A percentile compares a stretch with the other conserved stretches of the same genome.
Conservation (phyloP, 2,797 vertebrate species). For the Garrulus glandarius region DNA sequence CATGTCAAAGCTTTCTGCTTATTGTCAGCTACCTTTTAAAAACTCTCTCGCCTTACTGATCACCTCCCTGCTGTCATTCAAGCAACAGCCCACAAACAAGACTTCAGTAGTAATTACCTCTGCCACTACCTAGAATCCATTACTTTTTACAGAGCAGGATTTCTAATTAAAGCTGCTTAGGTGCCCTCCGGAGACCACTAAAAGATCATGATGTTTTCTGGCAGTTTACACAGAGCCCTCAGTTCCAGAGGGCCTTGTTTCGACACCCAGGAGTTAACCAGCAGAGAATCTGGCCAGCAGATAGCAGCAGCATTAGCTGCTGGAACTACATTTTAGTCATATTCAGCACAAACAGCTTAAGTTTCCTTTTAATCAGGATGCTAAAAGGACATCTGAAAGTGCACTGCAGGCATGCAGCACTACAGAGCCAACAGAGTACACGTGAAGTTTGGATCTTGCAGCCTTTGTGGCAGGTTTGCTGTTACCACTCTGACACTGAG, state of each 20-base stretch:
- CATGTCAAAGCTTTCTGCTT: not conserved
- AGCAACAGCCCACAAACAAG: not conserved
- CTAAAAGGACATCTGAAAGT: not conserved
- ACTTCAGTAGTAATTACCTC: not conserved
- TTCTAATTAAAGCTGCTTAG: conserved; percentile 21
- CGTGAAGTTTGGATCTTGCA: not conserved
- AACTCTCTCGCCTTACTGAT: not conserved
- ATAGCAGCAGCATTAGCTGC: not conserved
- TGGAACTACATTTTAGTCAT: not conserved
- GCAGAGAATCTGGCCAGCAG: not conserved
- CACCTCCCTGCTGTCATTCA: not conserved
- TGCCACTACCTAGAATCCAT: not conserved
- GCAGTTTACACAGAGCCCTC: not conserved
- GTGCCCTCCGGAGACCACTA: not conserved
- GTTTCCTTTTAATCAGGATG: not conserved
- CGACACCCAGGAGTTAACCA: not conserved
- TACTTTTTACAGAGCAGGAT: not conserved
- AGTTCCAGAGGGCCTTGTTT: not conserved
- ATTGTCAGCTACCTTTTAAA: not conserved
- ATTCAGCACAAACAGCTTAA: not conserved
- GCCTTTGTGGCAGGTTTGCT: not conserved
- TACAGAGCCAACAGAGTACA: not conserved
- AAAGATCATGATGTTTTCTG: not conserved
- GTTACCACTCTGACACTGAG: not conserved
- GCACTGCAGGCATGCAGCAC: not conserved